A percentile compares a stretch with the other conserved stretches of the same genome.
phyloP scores from a whole-genome alignment of 2,113 vertebrate genomes.

The Gopherus flavomarginatus region DNA sequence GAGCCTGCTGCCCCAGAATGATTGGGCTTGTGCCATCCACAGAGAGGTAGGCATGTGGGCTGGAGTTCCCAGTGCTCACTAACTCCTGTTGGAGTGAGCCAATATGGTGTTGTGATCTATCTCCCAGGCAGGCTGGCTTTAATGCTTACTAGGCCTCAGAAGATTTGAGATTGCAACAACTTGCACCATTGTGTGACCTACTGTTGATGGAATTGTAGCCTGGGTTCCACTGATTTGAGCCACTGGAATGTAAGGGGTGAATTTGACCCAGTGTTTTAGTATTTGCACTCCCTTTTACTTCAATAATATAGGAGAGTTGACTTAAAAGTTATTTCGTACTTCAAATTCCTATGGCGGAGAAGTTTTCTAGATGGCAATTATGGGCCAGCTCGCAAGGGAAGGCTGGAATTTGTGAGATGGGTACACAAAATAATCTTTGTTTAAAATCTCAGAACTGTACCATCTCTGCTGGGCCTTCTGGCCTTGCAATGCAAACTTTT shows the following conservation, averaged over 20 bases:
- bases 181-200: neutral
- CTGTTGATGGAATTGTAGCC: neutral
- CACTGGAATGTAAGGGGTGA: neutral
- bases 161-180: neutral
- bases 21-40: neutral
- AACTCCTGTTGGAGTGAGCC: neutral
- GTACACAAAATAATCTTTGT: neutral
- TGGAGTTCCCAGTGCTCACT: neutral
- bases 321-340: neutral
- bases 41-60: neutral
- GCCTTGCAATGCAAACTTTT: neutral
- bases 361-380: too few species aligned
- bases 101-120: neutral
- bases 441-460: neutral
- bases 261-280: neutral
- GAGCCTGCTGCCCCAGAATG: neutral
- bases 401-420: neutral
- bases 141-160: neutral
- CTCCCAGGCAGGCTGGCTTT: neutral
- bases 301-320: neutral
- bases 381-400: too few species aligned
- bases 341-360: too few species aligned
- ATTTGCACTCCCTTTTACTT: neutral
- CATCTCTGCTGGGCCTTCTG: neutral
- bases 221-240: neutral